Percentiles rank a stretch among this genome's conserved stretches.
Evolutionary conservation across 2,888 invertebrate species (phyloP).

Genomic region (Himalopsyche japonica): DNA sequence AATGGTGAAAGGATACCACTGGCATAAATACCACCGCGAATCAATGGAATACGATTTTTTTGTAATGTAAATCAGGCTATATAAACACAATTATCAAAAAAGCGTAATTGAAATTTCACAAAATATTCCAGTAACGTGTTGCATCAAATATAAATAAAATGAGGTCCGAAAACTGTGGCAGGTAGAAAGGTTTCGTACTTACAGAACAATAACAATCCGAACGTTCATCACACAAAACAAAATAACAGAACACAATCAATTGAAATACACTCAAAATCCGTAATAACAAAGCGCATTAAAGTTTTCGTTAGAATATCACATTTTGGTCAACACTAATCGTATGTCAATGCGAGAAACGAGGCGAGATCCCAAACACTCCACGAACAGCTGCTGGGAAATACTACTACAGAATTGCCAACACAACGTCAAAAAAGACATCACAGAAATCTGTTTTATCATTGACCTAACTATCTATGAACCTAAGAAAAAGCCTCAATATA

Average conservation of each 20-base stretch:
- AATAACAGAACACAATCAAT: not conserved
- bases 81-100: not conserved
- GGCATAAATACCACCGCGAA: not conserved
- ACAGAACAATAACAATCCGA: conserved; percentile 5
- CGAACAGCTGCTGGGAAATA: conserved; percentile 29
- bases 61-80: not conserved
- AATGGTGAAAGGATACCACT: conserved; percentile 18
- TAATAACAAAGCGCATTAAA: conserved; percentile 1
- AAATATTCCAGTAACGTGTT: conserved; percentile 14
- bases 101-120: not conserved
- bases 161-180: not conserved
- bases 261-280: not conserved
- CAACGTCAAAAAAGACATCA: not conserved
- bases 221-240: not conserved
- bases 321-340: conserved; percentile 2
- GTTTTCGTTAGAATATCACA: conserved; percentile 7
- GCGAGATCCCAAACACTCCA: conserved; percentile 12
- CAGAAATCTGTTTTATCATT: not conserved
- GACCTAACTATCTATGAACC: not conserved
- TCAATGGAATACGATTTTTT: not conserved
- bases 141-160: conserved; percentile 9
- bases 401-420: conserved; percentile 5
- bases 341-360: conserved; percentile 15
- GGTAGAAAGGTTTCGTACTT: conserved; percentile 11
- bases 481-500: not conserved